Conservation (phyloP, 1,140 invertebrate genomes). For the Colletes latitarsis region DNA sequence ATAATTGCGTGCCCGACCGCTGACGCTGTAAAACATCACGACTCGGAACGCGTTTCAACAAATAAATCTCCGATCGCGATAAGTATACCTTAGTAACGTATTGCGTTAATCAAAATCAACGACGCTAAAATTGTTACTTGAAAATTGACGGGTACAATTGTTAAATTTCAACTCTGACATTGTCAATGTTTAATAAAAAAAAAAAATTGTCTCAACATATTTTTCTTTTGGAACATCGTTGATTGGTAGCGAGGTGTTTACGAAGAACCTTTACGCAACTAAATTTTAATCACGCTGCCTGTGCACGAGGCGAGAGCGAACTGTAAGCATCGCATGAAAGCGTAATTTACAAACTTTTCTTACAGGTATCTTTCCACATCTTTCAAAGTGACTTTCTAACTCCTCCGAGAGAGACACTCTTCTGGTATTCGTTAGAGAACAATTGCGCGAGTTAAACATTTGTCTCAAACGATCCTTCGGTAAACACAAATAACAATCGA, state of each 20-base stretch:
- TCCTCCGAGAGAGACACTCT: slow-evolving; percentile 16
- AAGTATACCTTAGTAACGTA: not conserved
- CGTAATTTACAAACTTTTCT: slow-evolving; percentile 20
- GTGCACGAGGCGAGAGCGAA: not conserved
- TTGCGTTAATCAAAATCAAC: no score
- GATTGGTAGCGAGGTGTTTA: not conserved
- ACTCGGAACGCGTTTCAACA: not conserved
- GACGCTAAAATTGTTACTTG: no score
- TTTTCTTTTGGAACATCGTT: not conserved
- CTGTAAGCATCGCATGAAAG: slow-evolving; percentile 18
- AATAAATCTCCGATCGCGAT: no score
- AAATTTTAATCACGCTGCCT: slow-evolving; percentile 5
- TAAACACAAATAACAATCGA: not conserved
- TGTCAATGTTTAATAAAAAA: not conserved
- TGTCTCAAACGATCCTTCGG: not conserved
- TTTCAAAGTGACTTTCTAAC: slow-evolving; percentile 42
- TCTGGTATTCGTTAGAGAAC: slow-evolving; percentile 18
- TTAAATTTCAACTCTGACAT: not conserved
- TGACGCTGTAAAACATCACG: no score
- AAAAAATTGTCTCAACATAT: not conserved
- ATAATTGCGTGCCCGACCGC: not conserved
- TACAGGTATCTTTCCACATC: slow-evolving; percentile 24
- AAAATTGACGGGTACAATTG: no score
- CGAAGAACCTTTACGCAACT: not conserved
- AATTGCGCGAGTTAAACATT: slow-evolving; percentile 30